A percentile compares a stretch with the other conserved stretches of the same genome.
Evolutionary conservation across 2,888 invertebrate species (phyloP).

Genomic region (Orthonychiurus folsomi): DNA sequence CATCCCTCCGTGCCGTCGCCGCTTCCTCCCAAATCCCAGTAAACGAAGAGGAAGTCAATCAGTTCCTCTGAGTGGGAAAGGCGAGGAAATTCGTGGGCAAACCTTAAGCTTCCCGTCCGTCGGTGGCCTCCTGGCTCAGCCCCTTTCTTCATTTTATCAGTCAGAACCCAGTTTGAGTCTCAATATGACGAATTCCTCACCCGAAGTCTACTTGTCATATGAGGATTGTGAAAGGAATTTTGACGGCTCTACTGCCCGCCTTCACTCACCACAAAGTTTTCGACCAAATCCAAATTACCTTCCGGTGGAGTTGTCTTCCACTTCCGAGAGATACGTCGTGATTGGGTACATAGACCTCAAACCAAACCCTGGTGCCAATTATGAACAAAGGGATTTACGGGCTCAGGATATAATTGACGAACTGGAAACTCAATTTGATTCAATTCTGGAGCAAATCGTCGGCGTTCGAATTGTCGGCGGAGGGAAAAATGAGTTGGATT

Average conservation of each 20-base stretch:
- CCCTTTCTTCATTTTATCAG: constrained; percentile 18
- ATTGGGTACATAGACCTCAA: constrained; percentile 34
- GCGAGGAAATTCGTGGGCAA: background rate
- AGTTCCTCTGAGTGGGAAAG: background rate
- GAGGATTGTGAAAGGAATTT: background rate
- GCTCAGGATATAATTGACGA: constrained; percentile 45
- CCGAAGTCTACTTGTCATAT: background rate
- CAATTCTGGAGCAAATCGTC: constrained; percentile 41
- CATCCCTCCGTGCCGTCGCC: background rate
- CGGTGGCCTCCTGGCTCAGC: background rate
- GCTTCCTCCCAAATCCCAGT: background rate
- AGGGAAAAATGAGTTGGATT: background rate
- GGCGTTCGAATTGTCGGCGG: constrained; percentile 41
- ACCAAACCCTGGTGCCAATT: constrained; percentile 37
- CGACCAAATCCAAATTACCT: background rate
- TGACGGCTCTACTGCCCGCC: background rate
- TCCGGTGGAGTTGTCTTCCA: background rate
- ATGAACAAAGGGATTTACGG: constrained; percentile 34
- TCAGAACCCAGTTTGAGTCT: constrained; percentile 26
- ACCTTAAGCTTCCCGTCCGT: background rate
- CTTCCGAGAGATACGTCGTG: constrained; percentile 19
- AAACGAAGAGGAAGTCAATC: constrained; percentile 4
- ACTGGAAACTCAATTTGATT: constrained; percentile 42
- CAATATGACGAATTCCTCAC: background rate
- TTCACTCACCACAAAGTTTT: background rate